These are phyloP conservation scores for Terebella lapidaria DNA, from an alignment of 2,888 invertebrate species.

Conservation along the genomic window DNA sequence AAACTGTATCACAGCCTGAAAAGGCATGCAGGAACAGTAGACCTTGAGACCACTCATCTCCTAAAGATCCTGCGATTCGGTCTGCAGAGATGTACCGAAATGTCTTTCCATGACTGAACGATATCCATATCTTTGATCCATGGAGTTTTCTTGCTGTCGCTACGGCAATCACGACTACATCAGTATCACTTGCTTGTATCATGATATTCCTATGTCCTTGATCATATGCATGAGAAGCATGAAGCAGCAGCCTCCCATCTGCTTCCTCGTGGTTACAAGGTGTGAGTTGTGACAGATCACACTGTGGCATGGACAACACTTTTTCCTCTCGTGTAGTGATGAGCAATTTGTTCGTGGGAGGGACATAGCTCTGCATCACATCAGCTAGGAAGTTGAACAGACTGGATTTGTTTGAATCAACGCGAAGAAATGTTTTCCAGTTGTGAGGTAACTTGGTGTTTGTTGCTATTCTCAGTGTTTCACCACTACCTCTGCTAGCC, in stretches of 20 bases:
- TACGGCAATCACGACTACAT: conserved; percentile 22
- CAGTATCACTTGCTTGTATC: conserved; percentile 19
- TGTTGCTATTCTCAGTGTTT: conserved; percentile 3
- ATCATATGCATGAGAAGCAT: no score
- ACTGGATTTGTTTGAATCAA: conserved; percentile 17
- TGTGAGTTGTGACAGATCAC: conserved; percentile 5
- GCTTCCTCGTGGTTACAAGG: conserved; percentile 24
- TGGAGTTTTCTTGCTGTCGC: conserved; percentile 2
- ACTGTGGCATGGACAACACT: conserved; percentile 4
- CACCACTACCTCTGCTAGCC: conserved; percentile 6
- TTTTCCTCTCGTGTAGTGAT: background rate
- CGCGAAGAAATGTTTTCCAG: conserved; percentile 17
- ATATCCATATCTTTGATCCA: conserved; percentile 13
- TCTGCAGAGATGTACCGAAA: conserved; percentile 21
- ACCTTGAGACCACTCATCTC: conserved; percentile 6
- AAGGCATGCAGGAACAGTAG: conserved; percentile 20
- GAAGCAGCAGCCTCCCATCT: no score
- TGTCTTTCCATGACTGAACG: conserved; percentile 19
- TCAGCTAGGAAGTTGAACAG: conserved; percentile 12
- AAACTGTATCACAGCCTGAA: conserved; percentile 21
- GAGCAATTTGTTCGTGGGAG: background rate
- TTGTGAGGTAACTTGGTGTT: conserved; percentile 14
- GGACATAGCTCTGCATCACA: background rate
- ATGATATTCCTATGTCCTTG: conserved; percentile 9
- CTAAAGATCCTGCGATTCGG: conserved; percentile 11